Evolutionary conservation across 23 tunicate genomes (phyloP), one percentile per base, ranked within the genome.

Genomic region (Oikopleura vanhoeffeni): DNA sequence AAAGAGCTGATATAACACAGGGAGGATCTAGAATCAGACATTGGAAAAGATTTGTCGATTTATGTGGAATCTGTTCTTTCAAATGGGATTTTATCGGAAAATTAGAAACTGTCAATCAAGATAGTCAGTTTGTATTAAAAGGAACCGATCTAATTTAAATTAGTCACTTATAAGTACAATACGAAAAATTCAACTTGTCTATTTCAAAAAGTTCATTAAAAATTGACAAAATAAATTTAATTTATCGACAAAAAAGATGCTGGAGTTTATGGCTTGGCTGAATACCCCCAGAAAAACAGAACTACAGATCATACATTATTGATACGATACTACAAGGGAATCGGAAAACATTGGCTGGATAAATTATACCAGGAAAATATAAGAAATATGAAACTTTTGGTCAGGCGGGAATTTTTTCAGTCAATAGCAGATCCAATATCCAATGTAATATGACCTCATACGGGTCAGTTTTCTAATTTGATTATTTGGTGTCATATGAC

Each of bases 41-140:
- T 71, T 71, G 79, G 79, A 71, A 71, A 38, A 28, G 79, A 24
- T 71, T 13, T 32, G 79, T 71, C 35, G 79, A 71, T 71, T 38
- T 71, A 18, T 71, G 79, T 71, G 79, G 79, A 3, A 71, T 71
- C 32, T 71, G 79, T 30, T 71, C 79, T 13, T 71, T 71, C 32
- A 30, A 71, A 2, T 71, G 79, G 79, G 79, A 71, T 71, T 71
- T 71, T 30, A 71, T 71, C 38, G 79, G 79, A 71, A 71, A 71
- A 38, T 71, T 71, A 32, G 79, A 71, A 32, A 71, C 79, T 18
- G 79, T 71, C 34, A 71, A 71, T 71, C 4, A 32, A 30, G 79
- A 71, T 32, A 13, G 34, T 18, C 38, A 71, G 38, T 71, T 71
- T 71, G 79, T 71, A 2, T 38, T 71, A 13, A 30, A 49, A 49